Percentiles rank a stretch among this genome's conserved stretches.
Conservation (phyloP, 2,113 vertebrate species). For the Onychostoma macrolepis region DNA sequence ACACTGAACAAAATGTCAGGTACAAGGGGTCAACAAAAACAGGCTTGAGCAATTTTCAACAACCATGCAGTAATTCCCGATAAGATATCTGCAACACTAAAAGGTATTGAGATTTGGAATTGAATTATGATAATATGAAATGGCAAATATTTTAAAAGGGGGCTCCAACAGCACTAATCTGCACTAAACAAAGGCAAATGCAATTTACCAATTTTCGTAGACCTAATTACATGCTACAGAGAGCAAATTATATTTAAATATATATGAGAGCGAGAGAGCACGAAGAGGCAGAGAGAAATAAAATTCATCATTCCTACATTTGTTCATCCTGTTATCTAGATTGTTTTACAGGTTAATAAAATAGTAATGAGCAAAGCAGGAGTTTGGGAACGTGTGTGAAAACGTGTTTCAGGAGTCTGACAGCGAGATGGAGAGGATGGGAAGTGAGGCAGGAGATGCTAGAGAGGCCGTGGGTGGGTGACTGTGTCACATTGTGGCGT, state of each 20-base stretch:
- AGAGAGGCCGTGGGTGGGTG: constrained; percentile 39
- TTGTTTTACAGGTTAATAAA: constrained; percentile 37
- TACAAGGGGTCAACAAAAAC: constrained; percentile 19
- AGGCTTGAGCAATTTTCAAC: constrained; percentile 31
- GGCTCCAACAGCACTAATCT: constrained; percentile 15
- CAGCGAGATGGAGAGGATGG: constrained; percentile 10
- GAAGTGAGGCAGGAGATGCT: constrained; percentile 29
- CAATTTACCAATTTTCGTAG: constrained; percentile 24
- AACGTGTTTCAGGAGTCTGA: constrained; percentile 26
- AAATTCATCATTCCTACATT: background rate
- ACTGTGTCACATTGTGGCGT: constrained; percentile 41
- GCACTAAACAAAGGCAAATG: constrained; percentile 17
- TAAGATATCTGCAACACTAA: constrained; percentile 25
- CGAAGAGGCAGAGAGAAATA: background rate
- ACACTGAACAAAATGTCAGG: constrained; percentile 33
- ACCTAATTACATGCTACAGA: constrained; percentile 32
- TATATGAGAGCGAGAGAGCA: background rate
- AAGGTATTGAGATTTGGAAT: constrained; percentile 21
- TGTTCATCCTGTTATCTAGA: constrained; percentile 28
- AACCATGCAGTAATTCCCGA: constrained; percentile 3
- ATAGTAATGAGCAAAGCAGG: constrained; percentile 37
- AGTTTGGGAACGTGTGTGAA: constrained; percentile 20
- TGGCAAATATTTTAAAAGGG: constrained; percentile 26
- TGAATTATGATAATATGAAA: constrained; percentile 38
- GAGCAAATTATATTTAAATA: constrained; percentile 27